Evolutionary conservation across 2,888 invertebrate species (phyloP), one percentile per base, ranked within the genome.

Genomic region (Archips crataeganus): DNA sequence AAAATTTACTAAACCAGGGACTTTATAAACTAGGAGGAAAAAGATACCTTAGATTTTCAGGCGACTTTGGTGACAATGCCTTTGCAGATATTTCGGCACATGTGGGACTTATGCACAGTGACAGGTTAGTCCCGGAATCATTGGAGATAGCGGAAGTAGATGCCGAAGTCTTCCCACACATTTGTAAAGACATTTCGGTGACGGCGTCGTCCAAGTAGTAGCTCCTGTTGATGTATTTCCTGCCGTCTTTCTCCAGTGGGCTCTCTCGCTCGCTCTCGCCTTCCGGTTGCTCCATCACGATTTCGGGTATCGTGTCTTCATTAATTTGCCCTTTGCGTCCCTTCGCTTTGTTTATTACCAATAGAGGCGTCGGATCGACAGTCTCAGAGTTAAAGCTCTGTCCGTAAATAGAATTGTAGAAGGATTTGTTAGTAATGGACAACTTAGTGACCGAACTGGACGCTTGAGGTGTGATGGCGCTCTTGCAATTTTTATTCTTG

Each of bases 371-470:
- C 57, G 54, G 63, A 34, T 73, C 79, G 77, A 81, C 85, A 2
- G 75, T 75, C 47, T 85, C 83, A 8, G 75, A 59, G 42, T 84
- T 81, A 13, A 76, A 13, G 49, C 77, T 81, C 39, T 90, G 87
- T 0, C 94, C 94, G 74, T 92, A 94, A 76, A 94, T 93, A 9
- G 93, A 93, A 78, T 91, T 90, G 77, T 94, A 93, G 79, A 93
- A 93, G 2, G 93, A 91, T 78, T 93, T 94, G 77, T 94, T 94
- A 1, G 91, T 90, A 67, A 94, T 93, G 1, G 93, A 92, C n/a
- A 94, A 77, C 77, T 90, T 92, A 0, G 94, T 93, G 4, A 94
- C 92, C 2, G 93, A 94, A 74, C 80, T 92, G 1, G 91, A 87
- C 1, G 90, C 79, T 76, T 91, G 92, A 5, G 93, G 90, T 81